phyloP scores from a whole-genome alignment of 2,797 vertebrate genomes.

The Lycodopsis pacificus region DNA sequence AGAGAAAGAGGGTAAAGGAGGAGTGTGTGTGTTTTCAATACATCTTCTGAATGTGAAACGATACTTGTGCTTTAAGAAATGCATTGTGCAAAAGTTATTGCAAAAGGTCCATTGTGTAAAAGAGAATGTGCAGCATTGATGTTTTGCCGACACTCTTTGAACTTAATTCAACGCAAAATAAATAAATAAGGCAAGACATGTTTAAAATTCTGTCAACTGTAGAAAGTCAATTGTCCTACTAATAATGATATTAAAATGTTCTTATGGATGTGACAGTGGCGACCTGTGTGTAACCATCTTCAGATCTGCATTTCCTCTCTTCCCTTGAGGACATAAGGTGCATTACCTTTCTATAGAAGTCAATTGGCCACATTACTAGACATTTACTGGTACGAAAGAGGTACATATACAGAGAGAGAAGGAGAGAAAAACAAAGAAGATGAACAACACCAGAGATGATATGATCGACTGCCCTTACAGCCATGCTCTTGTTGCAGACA shows the following conservation, averaged over 20 bases:
- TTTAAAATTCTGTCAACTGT: slow-evolving; percentile 3
- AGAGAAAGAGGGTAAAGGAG: slow-evolving; percentile 8
- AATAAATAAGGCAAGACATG: not conserved
- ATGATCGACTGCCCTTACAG: not conserved
- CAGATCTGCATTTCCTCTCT: not conserved
- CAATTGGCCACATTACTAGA: not conserved
- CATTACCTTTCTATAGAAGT: not conserved
- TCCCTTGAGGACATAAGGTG: not conserved
- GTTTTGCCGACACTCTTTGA: slow-evolving; percentile 1
- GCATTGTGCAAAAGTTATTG: slow-evolving; percentile 6
- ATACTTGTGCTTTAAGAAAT: not conserved
- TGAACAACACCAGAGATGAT: not conserved
- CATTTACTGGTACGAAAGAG: not conserved
- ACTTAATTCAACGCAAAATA: not conserved
- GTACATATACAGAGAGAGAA: not conserved
- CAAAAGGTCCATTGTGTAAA: not conserved
- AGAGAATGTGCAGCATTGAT: slow-evolving; percentile 22
- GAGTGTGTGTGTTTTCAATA: slow-evolving; percentile 30
- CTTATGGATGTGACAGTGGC: not conserved
- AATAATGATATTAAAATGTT: not conserved
- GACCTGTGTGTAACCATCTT: not conserved
- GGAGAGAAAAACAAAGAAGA: not conserved
- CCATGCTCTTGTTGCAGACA: not conserved
- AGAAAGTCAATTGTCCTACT: not conserved
- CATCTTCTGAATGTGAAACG: slow-evolving; percentile 4